Conservation (phyloP, 2,797 vertebrate species). For the Pangasius macronema region DNA sequence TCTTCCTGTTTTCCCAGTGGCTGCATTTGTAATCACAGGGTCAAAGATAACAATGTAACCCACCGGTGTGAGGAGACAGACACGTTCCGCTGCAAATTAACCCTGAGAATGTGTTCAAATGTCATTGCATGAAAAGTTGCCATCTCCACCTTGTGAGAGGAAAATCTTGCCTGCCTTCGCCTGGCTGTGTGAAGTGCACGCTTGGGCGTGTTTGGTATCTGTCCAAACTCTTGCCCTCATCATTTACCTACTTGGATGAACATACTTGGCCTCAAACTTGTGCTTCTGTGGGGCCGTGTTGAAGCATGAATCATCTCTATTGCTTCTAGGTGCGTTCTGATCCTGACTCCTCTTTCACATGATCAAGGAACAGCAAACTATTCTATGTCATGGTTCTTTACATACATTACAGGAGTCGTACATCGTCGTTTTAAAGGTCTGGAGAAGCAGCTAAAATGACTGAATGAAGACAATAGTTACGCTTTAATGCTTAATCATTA, state of each 20-base stretch:
- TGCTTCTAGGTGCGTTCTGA: neutral
- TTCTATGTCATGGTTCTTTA: neutral
- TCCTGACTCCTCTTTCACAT: neutral
- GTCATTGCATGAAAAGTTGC: neutral
- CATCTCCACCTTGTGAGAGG: neutral
- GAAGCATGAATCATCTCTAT: neutral
- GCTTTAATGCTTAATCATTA: neutral
- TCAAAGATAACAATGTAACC: slow-evolving; percentile 50
- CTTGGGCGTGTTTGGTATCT: slow-evolving; percentile 18
- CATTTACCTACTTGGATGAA: neutral
- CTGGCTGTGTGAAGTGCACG: neutral
- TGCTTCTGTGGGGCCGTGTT: neutral
- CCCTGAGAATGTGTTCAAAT: neutral
- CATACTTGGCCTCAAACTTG: neutral
- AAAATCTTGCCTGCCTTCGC: neutral
- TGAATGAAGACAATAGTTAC: neutral
- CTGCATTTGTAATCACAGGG: slow-evolving; percentile 59
- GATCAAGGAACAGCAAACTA: neutral
- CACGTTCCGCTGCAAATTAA: neutral
- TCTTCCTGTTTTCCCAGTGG: slow-evolving; percentile 62
- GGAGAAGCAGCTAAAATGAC: neutral
- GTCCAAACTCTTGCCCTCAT: slow-evolving; percentile 27
- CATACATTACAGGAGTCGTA: neutral
- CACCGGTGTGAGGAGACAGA: neutral
- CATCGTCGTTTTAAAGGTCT: neutral